Percentiles rank a stretch among this genome's conserved stretches.
Conservation (phyloP, 2,113 vertebrate species). For the Engraulis encrasicolus region DNA sequence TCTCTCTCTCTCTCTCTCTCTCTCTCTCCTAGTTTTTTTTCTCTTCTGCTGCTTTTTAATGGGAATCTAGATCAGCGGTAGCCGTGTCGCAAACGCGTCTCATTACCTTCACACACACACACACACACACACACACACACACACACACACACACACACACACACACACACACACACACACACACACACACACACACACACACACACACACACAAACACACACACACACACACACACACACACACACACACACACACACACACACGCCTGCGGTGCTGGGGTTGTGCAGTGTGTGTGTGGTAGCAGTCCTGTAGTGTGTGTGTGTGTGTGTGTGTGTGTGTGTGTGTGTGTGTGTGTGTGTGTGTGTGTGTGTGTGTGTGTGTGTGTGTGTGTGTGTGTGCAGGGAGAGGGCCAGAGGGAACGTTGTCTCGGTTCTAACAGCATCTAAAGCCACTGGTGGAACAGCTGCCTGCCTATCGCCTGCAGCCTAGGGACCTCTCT, state of each 20-base stretch:
- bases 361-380: slow-evolving; percentile 70
- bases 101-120: slow-evolving; percentile 65
- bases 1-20: slow-evolving; percentile 66
- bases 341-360: too few species aligned
- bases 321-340: too few species aligned
- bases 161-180: too few species aligned
- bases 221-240: too few species aligned
- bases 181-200: too few species aligned
- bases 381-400: slow-evolving; percentile 64
- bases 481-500: too few species aligned
- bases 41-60: too few species aligned
- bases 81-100: slow-evolving; percentile 61
- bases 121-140: slow-evolving; percentile 16
- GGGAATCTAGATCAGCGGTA: slow-evolving; percentile 68
- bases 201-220: too few species aligned
- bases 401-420: slow-evolving; percentile 35
- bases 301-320: too few species aligned
- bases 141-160: slow-evolving; percentile 48
- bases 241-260: too few species aligned
- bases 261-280: too few species aligned
- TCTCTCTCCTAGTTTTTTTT: slow-evolving; percentile 62
- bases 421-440: slow-evolving; percentile 60
- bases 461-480: slow-evolving; percentile 54
- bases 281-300: too few species aligned
- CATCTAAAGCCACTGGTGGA: slow-evolving; percentile 36